Evolutionary conservation across 1,140 invertebrate species (phyloP).

Genomic region (Drosophila elegans): DNA sequence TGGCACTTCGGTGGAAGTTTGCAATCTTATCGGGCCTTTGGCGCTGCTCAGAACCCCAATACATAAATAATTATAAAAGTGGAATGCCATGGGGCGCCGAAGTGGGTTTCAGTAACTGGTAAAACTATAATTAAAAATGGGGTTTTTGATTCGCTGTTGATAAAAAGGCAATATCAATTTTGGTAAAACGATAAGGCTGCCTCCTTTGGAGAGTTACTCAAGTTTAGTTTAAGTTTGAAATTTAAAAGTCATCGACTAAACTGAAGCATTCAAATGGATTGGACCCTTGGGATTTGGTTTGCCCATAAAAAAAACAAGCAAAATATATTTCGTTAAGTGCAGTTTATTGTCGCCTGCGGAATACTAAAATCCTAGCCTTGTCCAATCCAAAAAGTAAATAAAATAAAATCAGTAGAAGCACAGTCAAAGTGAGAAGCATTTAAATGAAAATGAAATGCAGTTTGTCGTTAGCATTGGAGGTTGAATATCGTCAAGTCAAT

Average conservation of each 20-base stretch:
- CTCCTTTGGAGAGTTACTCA: neutral
- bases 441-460: conserved; percentile 52
- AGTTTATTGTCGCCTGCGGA: conserved; percentile 20
- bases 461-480: conserved; percentile 51
- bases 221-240: neutral
- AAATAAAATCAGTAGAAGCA: conserved; percentile 11
- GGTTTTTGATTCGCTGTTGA: conserved; percentile 21
- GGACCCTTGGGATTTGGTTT: neutral
- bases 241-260: no score
- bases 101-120: no score
- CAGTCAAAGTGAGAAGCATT: conserved; percentile 26
- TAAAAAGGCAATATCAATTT: conserved; percentile 12
- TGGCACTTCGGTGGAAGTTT: conserved; percentile 38
- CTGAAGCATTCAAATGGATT: no score
- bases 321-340: conserved; percentile 26
- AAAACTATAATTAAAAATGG: conserved; percentile 14
- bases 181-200: neutral
- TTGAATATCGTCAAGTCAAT: conserved; percentile 19
- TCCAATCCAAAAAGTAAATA: conserved; percentile 39
- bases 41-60: conserved; percentile 19
- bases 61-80: conserved; percentile 13
- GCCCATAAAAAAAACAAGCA: conserved; percentile 17
- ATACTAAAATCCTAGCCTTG: conserved; percentile 54
- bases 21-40: conserved; percentile 65
- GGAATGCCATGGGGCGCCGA: conserved; percentile 2